Evolutionary conservation across 2,113 vertebrate genomes (phyloP).

Genomic region (Dipodomys stephensi): DNA sequence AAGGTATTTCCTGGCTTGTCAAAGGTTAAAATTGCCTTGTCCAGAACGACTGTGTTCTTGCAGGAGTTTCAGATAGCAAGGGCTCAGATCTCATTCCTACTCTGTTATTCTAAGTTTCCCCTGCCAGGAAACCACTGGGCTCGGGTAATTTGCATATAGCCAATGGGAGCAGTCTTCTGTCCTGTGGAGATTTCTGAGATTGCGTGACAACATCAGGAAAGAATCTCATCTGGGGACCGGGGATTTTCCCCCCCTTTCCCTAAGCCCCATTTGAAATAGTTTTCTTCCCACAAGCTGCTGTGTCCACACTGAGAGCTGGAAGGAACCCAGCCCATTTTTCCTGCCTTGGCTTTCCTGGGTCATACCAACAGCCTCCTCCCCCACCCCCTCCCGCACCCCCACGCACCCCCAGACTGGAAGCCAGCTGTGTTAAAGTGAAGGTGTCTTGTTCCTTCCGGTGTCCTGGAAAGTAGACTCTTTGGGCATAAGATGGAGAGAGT

Average conservation of each 20-base stretch:
- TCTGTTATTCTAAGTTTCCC: constrained; percentile 78
- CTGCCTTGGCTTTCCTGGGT: constrained; percentile 48
- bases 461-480: constrained; percentile 35
- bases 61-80: constrained; percentile 66
- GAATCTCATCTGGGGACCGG: constrained; percentile 78
- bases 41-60: constrained; percentile 78
- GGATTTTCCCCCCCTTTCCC: constrained; percentile 42
- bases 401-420: constrained; percentile 41
- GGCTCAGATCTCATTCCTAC: constrained; percentile 73
- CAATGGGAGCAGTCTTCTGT: constrained; percentile 74
- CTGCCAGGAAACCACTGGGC: constrained; percentile 77
- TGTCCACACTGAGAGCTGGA: constrained; percentile 70
- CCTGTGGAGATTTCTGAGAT: constrained; percentile 71
- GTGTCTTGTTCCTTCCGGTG: constrained; percentile 50
- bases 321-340: constrained; percentile 64
- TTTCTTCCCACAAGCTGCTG: constrained; percentile 76
- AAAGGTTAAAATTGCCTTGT: constrained; percentile 79
- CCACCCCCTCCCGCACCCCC: not conserved
- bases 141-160: constrained; percentile 79
- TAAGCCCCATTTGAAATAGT: constrained; percentile 77
- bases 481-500: not conserved
- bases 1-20: constrained; percentile 82
- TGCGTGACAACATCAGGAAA: constrained; percentile 76
- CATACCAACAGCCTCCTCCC: constrained; percentile 25
- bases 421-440: constrained; percentile 64